These are phyloP conservation scores for Noctilio leporinus DNA, from an alignment of 2,113 vertebrate species.

Conservation along the genomic window DNA sequence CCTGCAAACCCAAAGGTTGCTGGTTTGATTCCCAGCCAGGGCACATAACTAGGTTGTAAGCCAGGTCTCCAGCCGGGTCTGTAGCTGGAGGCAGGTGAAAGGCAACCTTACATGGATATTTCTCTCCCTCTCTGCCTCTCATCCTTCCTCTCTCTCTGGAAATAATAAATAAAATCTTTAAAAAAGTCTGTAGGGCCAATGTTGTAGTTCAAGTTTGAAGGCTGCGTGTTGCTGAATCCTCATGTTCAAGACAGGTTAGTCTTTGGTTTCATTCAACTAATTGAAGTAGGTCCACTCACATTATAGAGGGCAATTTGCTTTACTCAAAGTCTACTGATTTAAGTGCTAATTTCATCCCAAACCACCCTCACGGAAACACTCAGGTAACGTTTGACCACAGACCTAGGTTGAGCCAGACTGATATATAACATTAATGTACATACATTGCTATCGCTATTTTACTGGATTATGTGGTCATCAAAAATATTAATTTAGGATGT, in stretches of 20 bases:
- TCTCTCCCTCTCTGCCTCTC: too few species aligned
- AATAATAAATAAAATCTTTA: too few species aligned
- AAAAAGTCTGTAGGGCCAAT: too few species aligned
- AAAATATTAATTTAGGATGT: neutral
- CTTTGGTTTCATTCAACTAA: neutral
- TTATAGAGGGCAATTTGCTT: neutral
- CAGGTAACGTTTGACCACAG: neutral
- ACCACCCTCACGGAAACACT: neutral
- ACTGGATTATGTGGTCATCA: neutral
- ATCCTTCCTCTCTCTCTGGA: too few species aligned
- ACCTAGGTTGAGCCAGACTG: neutral
- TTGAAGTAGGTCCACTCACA: neutral
- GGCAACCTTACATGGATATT: too few species aligned
- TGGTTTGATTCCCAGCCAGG: too few species aligned
- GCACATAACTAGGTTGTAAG: too few species aligned
- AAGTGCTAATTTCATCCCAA: neutral
- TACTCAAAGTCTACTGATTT: neutral
- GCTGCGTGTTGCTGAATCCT: neutral
- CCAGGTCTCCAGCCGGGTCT: too few species aligned
- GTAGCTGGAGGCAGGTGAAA: too few species aligned
- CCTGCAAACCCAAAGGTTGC: too few species aligned
- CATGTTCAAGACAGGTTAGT: neutral
- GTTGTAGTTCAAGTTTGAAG: neutral
- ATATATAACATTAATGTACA: neutral
- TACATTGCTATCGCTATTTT: neutral